Percentiles rank a stretch among this genome's conserved stretches.
phyloP scores from a whole-genome alignment of 1,140 invertebrate species.

The Macrobrachium rosenbergii region DNA sequence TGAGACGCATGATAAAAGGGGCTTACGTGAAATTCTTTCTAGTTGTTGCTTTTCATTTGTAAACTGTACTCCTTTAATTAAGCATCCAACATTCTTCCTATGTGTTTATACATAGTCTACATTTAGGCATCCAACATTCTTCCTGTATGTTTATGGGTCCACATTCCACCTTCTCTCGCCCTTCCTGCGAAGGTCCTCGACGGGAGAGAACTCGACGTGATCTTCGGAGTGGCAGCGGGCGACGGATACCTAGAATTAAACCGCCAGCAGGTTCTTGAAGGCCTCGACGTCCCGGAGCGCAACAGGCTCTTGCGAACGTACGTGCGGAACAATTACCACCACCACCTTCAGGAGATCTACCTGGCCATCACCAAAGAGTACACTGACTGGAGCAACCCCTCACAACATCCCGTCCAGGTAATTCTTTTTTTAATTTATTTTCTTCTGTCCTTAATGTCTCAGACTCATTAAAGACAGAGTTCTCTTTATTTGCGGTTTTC shows the following conservation, averaged over 20 bases:
- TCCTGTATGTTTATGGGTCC: no score
- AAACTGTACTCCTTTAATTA: no score
- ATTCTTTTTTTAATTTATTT: not conserved
- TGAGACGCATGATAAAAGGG: no score
- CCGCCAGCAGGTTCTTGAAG: slow-evolving; percentile 76
- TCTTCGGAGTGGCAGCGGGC: slow-evolving; percentile 63
- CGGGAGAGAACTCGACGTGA: slow-evolving; percentile 40
- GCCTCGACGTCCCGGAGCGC: slow-evolving; percentile 81
- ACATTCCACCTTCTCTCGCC: not conserved
- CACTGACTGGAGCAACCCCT: slow-evolving; percentile 94
- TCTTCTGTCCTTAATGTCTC: not conserved
- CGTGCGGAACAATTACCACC: slow-evolving; percentile 89
- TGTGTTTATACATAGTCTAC: not conserved
- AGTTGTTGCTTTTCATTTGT: no score
- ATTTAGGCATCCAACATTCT: not conserved
- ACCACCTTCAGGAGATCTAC: slow-evolving; percentile 75
- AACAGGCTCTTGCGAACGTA: slow-evolving; percentile 88
- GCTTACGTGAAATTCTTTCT: no score
- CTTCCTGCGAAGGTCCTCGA: slow-evolving; percentile 47
- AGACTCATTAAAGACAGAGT: no score
- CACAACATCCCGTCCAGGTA: slow-evolving; percentile 86
- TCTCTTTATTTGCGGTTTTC: no score
- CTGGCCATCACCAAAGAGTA: slow-evolving; percentile 91
- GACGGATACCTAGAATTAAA: slow-evolving; percentile 77
- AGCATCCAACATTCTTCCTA: no score